Percentiles rank a stretch among this genome's conserved stretches.
Evolutionary conservation across 2,888 invertebrate species (phyloP).

Genomic region (Oscheius sp.): DNA sequence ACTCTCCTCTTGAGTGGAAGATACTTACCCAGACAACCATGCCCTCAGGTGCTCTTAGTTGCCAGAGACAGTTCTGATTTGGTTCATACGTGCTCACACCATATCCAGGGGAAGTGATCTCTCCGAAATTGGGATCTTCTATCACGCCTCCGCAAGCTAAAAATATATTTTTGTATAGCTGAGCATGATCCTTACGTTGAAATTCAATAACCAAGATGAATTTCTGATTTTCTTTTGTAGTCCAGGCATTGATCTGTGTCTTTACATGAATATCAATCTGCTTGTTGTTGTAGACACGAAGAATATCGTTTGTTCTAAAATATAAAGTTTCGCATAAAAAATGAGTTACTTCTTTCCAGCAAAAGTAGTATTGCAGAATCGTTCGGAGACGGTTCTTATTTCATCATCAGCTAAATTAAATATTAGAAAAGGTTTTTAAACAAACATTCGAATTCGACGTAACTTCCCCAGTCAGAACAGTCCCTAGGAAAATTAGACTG

Average conservation of each 20-base stretch:
- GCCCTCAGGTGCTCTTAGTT: slow-evolving; percentile 63
- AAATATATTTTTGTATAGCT: slow-evolving; percentile 9
- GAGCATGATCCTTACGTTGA: background rate
- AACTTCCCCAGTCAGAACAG: slow-evolving; percentile 29
- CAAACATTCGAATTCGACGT: slow-evolving; percentile 32
- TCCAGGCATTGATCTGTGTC: slow-evolving; percentile 1
- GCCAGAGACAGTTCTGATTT: slow-evolving; percentile 60
- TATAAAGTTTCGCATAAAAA: too few species aligned
- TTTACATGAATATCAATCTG: slow-evolving; percentile 34
- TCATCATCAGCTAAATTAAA: slow-evolving; percentile 3
- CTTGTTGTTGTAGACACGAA: slow-evolving; percentile 33
- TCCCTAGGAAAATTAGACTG: slow-evolving; percentile 6
- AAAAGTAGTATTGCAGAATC: slow-evolving; percentile 46
- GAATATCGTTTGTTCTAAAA: background rate
- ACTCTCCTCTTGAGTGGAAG: background rate
- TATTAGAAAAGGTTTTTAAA: background rate
- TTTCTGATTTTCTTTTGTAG: background rate
- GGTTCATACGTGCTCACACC: slow-evolving; percentile 52
- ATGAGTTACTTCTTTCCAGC: background rate
- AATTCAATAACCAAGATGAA: slow-evolving; percentile 4
- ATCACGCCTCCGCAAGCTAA: slow-evolving; percentile 56
- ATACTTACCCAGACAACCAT: slow-evolving; percentile 54
- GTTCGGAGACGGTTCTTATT: slow-evolving; percentile 19
- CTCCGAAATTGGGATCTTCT: slow-evolving; percentile 39
- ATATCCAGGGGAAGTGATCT: slow-evolving; percentile 48